Evolutionary conservation across 1,140 invertebrate genomes (phyloP).

Genomic region (Brachystomella parvula): DNA sequence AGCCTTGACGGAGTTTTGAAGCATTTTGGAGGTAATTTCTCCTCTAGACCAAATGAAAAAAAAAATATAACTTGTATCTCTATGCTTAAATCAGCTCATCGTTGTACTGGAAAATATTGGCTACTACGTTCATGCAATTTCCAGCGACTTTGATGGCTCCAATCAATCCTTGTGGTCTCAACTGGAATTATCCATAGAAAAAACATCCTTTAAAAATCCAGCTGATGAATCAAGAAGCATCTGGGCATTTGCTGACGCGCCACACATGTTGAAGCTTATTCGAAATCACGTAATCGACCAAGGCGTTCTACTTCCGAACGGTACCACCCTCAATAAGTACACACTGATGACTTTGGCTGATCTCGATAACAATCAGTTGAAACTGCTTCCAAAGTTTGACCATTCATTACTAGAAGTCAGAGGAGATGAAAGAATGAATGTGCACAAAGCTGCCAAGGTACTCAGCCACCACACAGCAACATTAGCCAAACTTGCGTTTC

Average conservation of each 20-base stretch:
- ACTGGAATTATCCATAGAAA: conserved; percentile 6
- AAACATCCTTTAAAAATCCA: conserved; percentile 24
- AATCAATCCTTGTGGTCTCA: conserved; percentile 23
- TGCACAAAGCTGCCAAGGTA: conserved; percentile 25
- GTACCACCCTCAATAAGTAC: conserved; percentile 13
- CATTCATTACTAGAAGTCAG: conserved; percentile 7
- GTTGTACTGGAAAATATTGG: conserved; percentile 2
- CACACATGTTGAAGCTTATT: conserved; percentile 34
- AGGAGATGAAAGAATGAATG: conserved; percentile 27
- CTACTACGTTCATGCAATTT: conserved; percentile 18
- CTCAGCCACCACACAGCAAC: conserved; percentile 24
- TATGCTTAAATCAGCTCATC: background rate
- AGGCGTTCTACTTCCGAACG: conserved; percentile 13
- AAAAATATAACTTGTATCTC: no score
- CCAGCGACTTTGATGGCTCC: conserved; percentile 16
- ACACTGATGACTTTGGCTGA: conserved; percentile 28
- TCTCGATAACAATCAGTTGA: conserved; percentile 22
- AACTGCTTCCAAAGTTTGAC: conserved; percentile 24
- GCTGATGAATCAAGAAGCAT: conserved; percentile 8
- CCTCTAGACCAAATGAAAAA: no score
- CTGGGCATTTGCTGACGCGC: conserved; percentile 33
- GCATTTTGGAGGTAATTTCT: no score
- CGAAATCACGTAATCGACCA: conserved; percentile 32
- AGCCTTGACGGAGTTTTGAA: no score
- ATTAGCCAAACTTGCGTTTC: conserved; percentile 3